These are phyloP conservation scores for Emydura subglobosa DNA, from an alignment of 2,113 vertebrate species.

Conservation along the genomic window DNA sequence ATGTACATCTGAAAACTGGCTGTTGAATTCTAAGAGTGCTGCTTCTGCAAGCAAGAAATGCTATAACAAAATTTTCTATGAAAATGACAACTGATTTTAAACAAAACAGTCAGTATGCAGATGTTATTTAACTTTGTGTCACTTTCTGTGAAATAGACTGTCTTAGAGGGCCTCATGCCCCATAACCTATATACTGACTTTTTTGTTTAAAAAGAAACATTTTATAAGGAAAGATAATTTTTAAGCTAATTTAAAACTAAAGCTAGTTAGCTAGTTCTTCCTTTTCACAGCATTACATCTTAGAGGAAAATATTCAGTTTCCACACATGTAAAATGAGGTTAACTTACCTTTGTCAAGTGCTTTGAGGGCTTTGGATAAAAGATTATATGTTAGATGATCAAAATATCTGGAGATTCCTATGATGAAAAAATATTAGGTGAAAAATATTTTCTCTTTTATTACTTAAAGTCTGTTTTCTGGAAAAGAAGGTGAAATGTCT, in stretches of 20 bases:
- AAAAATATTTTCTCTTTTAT: neutral
- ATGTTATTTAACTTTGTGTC: neutral
- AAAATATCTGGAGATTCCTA: neutral
- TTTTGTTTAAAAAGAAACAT: neutral
- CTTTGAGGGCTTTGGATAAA: neutral
- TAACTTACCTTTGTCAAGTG: neutral
- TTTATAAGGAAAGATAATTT: neutral
- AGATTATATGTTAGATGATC: neutral
- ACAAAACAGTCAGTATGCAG: neutral
- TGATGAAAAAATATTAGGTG: neutral
- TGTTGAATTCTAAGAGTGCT: neutral
- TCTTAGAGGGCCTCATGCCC: neutral
- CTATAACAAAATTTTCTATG: neutral
- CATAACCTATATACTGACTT: neutral
- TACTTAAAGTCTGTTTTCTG: neutral
- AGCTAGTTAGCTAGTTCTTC: neutral
- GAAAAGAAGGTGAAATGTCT: neutral
- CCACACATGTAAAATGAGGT: neutral
- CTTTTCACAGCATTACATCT: neutral
- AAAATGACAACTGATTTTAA: neutral
- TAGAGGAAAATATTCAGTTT: neutral
- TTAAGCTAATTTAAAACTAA: neutral
- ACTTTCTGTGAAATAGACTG: neutral
- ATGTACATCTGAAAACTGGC: neutral
- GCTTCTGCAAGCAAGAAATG: neutral